Conservation (phyloP, 2,113 vertebrate genomes). For the Mesoclemmys tuberculata region DNA sequence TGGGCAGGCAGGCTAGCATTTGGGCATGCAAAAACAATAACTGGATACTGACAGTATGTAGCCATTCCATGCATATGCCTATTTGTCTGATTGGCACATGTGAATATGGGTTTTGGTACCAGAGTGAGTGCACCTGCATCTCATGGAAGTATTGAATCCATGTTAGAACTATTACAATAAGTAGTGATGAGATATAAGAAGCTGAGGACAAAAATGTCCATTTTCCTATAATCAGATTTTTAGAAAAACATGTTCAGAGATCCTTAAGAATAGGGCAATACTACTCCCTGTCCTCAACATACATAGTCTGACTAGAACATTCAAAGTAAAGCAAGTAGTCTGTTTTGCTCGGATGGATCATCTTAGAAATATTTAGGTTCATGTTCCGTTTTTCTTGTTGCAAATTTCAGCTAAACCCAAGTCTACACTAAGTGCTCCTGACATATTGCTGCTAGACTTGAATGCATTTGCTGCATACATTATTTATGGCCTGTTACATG, state of each 20-base stretch:
- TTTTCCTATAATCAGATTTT: neutral
- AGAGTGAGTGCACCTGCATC: neutral
- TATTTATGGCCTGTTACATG: neutral
- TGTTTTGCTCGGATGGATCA: rapidly evolving
- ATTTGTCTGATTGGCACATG: neutral
- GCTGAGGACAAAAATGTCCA: neutral
- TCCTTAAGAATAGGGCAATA: neutral
- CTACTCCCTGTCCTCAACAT: neutral
- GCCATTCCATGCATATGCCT: rapidly evolving
- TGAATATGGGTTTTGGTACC: neutral
- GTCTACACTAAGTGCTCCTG: neutral
- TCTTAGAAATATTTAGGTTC: neutral
- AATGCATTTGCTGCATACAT: neutral
- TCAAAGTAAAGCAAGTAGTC: neutral
- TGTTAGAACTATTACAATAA: neutral
- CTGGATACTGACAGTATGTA: neutral
- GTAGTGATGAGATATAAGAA: neutral
- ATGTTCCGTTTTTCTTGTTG: neutral
- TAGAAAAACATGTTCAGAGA: neutral
- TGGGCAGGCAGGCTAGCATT: neutral
- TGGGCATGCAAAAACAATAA: neutral
- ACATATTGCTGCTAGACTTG: neutral
- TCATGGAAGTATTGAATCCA: neutral
- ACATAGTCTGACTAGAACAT: neutral
- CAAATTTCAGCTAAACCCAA: neutral